Base-by-base conservation (phyloP, 1,140 invertebrate species). In the Drosophila cardini region DNA sequence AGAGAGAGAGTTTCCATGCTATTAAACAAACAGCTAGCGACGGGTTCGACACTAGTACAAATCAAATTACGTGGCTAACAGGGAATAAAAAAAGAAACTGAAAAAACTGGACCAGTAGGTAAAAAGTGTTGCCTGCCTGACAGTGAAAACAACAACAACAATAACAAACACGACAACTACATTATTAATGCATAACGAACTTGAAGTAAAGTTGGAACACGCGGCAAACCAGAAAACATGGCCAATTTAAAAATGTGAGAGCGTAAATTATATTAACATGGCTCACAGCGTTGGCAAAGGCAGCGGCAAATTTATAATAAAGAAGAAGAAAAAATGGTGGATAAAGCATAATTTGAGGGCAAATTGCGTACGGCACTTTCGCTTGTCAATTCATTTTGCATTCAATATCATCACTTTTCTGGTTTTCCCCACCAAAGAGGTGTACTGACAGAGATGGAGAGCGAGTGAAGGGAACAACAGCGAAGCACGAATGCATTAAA, bases 121-220 rank as follows among this genome's bases (percentile, higher is more conserved):
- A 18, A 16, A 16, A 30, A 38, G 42, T 45, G 36, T n/a, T 34
- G 42, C 11, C 13, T 50, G 58, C 3, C 62, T 55, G 53, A 38
- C 45, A 52, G 18, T 21, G 10, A 42, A 10, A 15, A 13, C 18
- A 15, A 56, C 16, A 45, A 46, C 50, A 38, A 58, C 38, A 40
- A 18, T 18, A 42, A 52, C 34, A 42, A 52, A 21, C 81, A 73
- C 57, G 76, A 89, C 80, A 87, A 89, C 84, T 89, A 80, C 78
- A 87, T 87, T 87, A 87, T 87, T 87, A 80, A 87, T 87, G 83
- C 84, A 84, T 65, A 89, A 77, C 79, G 84, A 87, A 89, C 80
- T 87, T 87, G 84, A 84, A 89, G 72, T 58, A 61, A 62, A 50
- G 61, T 68, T 61, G 62, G 43, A 26, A 45, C 43, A 57, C 30